Base-by-base conservation (phyloP, 2,797 vertebrate species). In the Urocyon cinereoargenteus region DNA sequence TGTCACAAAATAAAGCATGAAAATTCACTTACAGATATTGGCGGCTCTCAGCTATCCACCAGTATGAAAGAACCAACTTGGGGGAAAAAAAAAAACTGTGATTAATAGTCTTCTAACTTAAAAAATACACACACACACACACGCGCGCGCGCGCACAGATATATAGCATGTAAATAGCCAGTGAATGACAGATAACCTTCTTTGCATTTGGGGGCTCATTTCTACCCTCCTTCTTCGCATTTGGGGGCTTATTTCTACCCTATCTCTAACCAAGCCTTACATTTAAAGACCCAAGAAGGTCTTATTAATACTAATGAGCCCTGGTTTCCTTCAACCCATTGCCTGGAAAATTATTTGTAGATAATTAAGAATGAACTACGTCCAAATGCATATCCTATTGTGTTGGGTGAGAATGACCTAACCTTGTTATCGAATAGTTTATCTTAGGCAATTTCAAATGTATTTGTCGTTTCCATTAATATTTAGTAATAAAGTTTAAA, bases 401-500 rank as follows among this genome's bases (percentile, higher is more conserved):
- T 70, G 68, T 21, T 55, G 57, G 40, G 16, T 62, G 26, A 82
- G n/a, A 64, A 73, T 55, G 31, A 62, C 40, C 51, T 85, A 16
- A 70, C 55, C 87, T 61, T 61, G 12, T 93, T 81, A 64, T 55
- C 51, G 90, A 66, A 82, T 57, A 66, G 49, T 68, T 92, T 92
- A 51, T 49, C 49, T 81, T 79, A 84, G 73, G 62, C 19, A 45
- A 66, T 90, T 81, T 34, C 68, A 86, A 81, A 78, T 91, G 15
- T 90, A 68, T 73, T 92, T 86, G 34, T 31, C 85, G n/a, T 82
- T 49, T 95, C 53, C 83, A 45, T 89, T 82, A 36, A 31, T 97
- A 70, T 93, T 97, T 93, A 86, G 6, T 51, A 57, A 88, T 68
- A 24, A 83, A 26, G 49, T 72, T 64, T 19, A 64, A 53, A 5